Evolutionary conservation across 92 coral and sea anemone genomes (phyloP).

Genomic region (Umimayanthus kanabou): DNA sequence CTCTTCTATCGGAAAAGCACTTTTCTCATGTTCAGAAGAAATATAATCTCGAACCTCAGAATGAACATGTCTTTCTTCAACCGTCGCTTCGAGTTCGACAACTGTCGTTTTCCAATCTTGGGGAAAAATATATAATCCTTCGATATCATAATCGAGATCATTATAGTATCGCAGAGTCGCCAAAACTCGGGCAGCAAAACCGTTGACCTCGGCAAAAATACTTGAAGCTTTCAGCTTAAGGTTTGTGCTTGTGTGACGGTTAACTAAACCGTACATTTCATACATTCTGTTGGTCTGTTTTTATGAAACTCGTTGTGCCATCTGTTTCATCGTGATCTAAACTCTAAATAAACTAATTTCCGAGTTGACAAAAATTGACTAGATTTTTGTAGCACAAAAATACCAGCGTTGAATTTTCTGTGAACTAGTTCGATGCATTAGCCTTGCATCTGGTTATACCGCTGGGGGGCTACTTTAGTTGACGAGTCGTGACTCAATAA

Average conservation of each 20-base stretch:
- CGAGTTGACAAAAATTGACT: background rate
- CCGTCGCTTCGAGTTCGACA: slow-evolving; percentile 88
- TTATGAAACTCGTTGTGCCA: background rate
- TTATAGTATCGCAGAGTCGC: slow-evolving; percentile 90
- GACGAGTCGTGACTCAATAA: slow-evolving; percentile 33
- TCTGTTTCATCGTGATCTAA: slow-evolving; percentile 22
- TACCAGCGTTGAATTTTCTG: background rate
- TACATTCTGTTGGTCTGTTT: slow-evolving; percentile 12
- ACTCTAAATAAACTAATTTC: background rate
- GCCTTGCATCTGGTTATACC: background rate
- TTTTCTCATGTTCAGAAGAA: slow-evolving; percentile 52
- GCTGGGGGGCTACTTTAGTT: background rate
- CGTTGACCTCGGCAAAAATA: slow-evolving; percentile 91
- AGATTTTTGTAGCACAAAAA: background rate
- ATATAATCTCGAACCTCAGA: slow-evolving; percentile 66
- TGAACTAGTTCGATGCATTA: background rate
- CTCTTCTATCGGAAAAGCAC: slow-evolving; percentile 67
- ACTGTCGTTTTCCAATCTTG: slow-evolving; percentile 88
- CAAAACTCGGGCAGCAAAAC: slow-evolving; percentile 87
- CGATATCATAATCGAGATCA: slow-evolving; percentile 82
- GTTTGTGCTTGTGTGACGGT: slow-evolving; percentile 67
- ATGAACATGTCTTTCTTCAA: slow-evolving; percentile 80
- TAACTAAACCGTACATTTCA: slow-evolving; percentile 87
- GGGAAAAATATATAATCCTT: slow-evolving; percentile 88
- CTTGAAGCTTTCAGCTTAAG: slow-evolving; percentile 90